A percentile compares a stretch with the other conserved stretches of the same genome.
phyloP scores from a whole-genome alignment of 2,888 invertebrate species.

The Lottia gigantea region DNA sequence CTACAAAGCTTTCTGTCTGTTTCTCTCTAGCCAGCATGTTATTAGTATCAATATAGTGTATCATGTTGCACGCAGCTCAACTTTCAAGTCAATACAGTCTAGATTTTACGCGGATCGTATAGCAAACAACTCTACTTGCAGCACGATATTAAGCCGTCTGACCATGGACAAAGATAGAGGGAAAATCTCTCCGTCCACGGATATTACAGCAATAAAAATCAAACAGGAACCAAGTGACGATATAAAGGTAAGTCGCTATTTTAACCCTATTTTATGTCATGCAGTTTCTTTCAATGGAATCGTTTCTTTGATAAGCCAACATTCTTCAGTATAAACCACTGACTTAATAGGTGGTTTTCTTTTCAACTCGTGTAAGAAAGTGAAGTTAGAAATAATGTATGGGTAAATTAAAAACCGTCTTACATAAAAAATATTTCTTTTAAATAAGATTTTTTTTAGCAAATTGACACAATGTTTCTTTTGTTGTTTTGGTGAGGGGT shows the following conservation, averaged over 20 bases:
- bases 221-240: slow-evolving; percentile 25
- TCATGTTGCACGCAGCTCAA: slow-evolving; percentile 35
- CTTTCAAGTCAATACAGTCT: slow-evolving; percentile 36
- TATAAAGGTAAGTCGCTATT: slow-evolving; percentile 24
- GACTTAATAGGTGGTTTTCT: not conserved
- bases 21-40: slow-evolving; percentile 34
- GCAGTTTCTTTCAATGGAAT: too few species aligned
- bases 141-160: slow-evolving; percentile 12
- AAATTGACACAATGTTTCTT: too few species aligned
- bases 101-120: slow-evolving; percentile 37
- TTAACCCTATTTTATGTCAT: not conserved
- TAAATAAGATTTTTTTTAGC: too few species aligned
- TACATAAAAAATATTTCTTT: too few species aligned
- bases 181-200: slow-evolving; percentile 2
- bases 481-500: too few species aligned
- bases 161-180: slow-evolving; percentile 10
- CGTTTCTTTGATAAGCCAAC: too few species aligned
- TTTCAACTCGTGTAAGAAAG: too few species aligned
- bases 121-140: slow-evolving; percentile 18
- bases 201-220: slow-evolving; percentile 17
- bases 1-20: slow-evolving; percentile 26
- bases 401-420: too few species aligned
- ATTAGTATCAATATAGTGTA: slow-evolving; percentile 39
- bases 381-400: too few species aligned
- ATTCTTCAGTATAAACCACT: not conserved